Evolutionary conservation across 2,113 vertebrate genomes (phyloP).

Genomic region (Hystrix brachyura): DNA sequence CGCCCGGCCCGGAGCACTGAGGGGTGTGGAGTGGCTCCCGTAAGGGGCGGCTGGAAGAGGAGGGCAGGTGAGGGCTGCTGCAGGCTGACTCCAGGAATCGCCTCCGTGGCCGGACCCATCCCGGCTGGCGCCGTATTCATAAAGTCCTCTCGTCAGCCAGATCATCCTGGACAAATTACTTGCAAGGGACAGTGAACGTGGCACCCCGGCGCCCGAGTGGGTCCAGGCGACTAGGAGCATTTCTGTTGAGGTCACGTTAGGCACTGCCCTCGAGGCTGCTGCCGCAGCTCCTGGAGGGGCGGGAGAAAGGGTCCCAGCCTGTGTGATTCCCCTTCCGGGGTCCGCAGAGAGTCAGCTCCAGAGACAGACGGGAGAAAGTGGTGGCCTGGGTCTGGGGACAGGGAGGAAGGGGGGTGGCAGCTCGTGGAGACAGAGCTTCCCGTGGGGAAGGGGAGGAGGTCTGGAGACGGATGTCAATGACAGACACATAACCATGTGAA

Average conservation of each 20-base stretch:
- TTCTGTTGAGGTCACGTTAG: not conserved
- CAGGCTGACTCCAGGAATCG: not conserved
- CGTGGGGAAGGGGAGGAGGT: not conserved
- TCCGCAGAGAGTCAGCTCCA: not conserved
- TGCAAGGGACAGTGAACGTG: not conserved
- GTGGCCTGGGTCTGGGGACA: not conserved
- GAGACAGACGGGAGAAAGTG: not conserved
- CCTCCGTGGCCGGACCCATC: not conserved
- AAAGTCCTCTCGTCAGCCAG: not conserved
- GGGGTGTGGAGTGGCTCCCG: not conserved
- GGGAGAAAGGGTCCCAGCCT: not conserved
- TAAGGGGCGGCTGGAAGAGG: not conserved
- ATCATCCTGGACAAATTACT: not conserved
- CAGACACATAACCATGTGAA: not conserved
- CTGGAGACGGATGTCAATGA: not conserved
- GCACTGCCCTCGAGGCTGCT: not conserved
- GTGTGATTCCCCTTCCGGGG: not conserved
- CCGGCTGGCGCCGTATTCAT: too few species aligned
- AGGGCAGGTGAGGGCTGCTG: not conserved
- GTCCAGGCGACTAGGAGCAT: not conserved
- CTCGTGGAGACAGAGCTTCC: not conserved
- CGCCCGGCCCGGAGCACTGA: not conserved
- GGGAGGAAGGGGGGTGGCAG: not conserved
- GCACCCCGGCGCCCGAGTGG: not conserved
- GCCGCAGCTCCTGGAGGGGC: too few species aligned